Conservation (phyloP, 92 coral and sea anemone genomes). For the Heliopora coerulea region DNA sequence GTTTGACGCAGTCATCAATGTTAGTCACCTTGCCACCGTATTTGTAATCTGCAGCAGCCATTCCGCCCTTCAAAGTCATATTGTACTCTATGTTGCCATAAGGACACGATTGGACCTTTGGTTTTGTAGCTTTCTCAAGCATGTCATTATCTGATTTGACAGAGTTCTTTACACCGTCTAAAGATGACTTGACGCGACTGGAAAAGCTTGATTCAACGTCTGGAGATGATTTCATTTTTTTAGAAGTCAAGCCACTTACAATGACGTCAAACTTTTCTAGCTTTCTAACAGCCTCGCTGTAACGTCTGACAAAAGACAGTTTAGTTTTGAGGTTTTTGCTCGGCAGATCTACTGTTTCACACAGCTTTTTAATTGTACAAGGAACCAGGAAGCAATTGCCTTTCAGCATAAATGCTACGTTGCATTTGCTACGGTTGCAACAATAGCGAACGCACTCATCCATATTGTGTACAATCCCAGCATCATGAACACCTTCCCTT, state of each 20-base stretch:
- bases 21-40: slow-evolving; percentile 54
- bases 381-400: slow-evolving; percentile 42
- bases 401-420: slow-evolving; percentile 49
- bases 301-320: slow-evolving; percentile 10
- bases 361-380: slow-evolving; percentile 30
- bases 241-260: neutral
- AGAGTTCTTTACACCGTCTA: neutral
- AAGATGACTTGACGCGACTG: neutral
- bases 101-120: slow-evolving; percentile 59
- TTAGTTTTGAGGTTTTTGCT: slow-evolving; percentile 24
- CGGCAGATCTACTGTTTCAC: slow-evolving; percentile 36
- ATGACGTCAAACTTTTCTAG: slow-evolving; percentile 23
- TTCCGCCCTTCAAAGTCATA: slow-evolving; percentile 63
- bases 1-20: slow-evolving; percentile 65
- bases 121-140: neutral
- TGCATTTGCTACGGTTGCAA: slow-evolving; percentile 31
- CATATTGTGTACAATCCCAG: slow-evolving; percentile 33
- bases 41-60: slow-evolving; percentile 66
- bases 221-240: too few relatives aligned
- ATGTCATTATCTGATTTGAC: neutral
- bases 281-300: slow-evolving; percentile 4
- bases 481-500: slow-evolving; percentile 27
- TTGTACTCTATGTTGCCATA: slow-evolving; percentile 65
- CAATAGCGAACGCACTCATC: slow-evolving; percentile 36
- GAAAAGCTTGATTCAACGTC: neutral